phyloP scores from a whole-genome alignment of 2,113 vertebrate species.

The Galbula dea region DNA sequence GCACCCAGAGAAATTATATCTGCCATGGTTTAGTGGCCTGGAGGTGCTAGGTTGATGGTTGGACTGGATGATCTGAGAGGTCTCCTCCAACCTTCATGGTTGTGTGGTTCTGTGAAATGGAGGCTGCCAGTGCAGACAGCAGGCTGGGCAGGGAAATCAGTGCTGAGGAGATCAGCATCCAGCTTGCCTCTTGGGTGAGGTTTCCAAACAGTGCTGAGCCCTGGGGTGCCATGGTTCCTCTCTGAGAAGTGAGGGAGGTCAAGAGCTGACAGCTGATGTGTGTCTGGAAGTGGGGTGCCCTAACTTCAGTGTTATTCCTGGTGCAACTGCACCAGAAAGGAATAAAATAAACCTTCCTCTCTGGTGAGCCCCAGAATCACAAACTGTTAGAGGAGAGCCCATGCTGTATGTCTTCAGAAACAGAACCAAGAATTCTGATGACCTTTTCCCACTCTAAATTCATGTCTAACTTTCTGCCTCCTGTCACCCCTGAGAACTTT shows the following conservation, averaged over 20 bases:
- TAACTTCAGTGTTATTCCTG: neutral
- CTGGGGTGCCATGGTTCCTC: neutral
- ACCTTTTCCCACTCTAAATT: neutral
- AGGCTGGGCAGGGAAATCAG: neutral
- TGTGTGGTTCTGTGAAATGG: too few relatives aligned
- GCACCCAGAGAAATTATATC: too few relatives aligned
- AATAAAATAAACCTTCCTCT: neutral
- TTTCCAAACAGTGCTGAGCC: neutral
- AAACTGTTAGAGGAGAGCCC: too few relatives aligned
- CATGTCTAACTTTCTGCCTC: neutral
- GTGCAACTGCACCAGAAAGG: neutral
- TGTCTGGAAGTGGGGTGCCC: neutral
- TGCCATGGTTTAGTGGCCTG: too few relatives aligned
- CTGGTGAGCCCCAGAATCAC: neutral
- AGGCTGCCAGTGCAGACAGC: neutral
- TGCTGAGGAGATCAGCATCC: neutral
- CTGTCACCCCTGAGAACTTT: neutral
- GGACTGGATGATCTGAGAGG: too few relatives aligned
- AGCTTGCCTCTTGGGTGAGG: neutral
- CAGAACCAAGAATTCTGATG: neutral
- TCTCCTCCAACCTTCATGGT: too few relatives aligned
- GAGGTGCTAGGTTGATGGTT: too few relatives aligned
- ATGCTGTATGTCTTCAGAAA: neutral
- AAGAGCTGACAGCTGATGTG: neutral
- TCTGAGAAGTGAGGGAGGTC: neutral